Evolutionary conservation across 2,113 vertebrate genomes (phyloP), one percentile per base, ranked within the genome.

Genomic region (Nettapus auritus): DNA sequence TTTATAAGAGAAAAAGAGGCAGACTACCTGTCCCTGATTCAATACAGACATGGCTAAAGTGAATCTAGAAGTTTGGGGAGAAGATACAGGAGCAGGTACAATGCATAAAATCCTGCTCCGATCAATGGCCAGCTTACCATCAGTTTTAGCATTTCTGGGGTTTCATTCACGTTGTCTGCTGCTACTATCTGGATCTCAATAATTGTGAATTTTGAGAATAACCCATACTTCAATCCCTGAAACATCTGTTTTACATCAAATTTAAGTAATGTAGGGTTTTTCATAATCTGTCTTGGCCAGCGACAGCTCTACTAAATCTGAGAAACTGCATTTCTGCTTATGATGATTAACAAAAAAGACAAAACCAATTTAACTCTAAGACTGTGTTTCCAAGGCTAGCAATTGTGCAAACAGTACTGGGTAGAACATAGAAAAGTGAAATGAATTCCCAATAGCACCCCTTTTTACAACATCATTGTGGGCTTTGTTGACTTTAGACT

Each of bases 401-500:
- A 79, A 84, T 46, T 90, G 86, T 84, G 80, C 77, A 86, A 94
- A 96, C 73, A 93, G 31, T n/a, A 20, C 50, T 71, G 80, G 50
- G 13, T 53, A 50, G 23, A 86, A 46, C 53, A 48, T 13, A 71
- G 90, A 95, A 94, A 88, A 67, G 68, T 77, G 76, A 90, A 89
- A 91, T 46, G 2, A 88, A 94, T 97, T 96, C 92, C 90, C 73
- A 82, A 13, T 23, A 89, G 70, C 77, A 87, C 57, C 69, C 76
- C 80, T 76, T 92, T 93, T 97, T 94, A 92, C 80, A 78, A 26
- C 8, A 1, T 87, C 96, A 93, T 88, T 95, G 90, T 95, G 77
- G 66, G 28, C 55, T 96, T 62, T 96, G 90, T 95, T 96, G 92
- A 93, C 94, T 92, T 94, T 95, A 92, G 90, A 14, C 83, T 52